phyloP scores from a whole-genome alignment of 1,140 invertebrate genomes.

The Theocolax elegans region DNA sequence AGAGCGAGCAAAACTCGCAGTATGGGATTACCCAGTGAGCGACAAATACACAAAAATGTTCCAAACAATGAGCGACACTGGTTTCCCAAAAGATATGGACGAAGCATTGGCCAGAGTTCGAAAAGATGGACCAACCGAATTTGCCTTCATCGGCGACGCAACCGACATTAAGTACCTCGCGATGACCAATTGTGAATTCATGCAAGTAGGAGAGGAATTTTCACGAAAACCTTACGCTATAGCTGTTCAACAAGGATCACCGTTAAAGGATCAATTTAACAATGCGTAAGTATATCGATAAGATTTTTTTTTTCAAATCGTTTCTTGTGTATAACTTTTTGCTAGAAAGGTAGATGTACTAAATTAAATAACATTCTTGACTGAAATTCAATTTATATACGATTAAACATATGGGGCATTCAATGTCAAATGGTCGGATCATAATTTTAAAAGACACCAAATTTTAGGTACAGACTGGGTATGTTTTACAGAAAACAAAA shows the following conservation, averaged over 20 bases:
- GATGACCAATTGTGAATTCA: conserved; percentile 90
- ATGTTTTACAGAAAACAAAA: no score
- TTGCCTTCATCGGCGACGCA: conserved; percentile 94
- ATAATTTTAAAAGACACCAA: no score
- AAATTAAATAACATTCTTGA: no score
- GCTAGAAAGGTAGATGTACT: no score
- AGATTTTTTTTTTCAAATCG: no score
- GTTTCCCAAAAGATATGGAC: conserved; percentile 79
- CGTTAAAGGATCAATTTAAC: conserved; percentile 90
- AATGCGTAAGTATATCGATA: conserved; percentile 88
- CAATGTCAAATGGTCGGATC: no score
- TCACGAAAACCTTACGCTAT: conserved; percentile 96
- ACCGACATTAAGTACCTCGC: conserved; percentile 90
- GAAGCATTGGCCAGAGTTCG: conserved; percentile 85
- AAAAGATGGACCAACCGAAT: conserved; percentile 77
- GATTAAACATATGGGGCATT: no score
- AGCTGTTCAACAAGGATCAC: conserved; percentile 95
- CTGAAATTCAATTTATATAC: no score
- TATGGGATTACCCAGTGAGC: conserved; percentile 98
- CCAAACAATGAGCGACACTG: conserved; percentile 94
- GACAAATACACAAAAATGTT: conserved; percentile 99
- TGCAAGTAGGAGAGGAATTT: conserved; percentile 94
- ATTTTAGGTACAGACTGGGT: no score
- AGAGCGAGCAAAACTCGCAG: conserved; percentile 91
- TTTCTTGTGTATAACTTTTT: no score